Conservation (phyloP, 92 coral and sea anemone genomes). For the Plumapathes pennacea region DNA sequence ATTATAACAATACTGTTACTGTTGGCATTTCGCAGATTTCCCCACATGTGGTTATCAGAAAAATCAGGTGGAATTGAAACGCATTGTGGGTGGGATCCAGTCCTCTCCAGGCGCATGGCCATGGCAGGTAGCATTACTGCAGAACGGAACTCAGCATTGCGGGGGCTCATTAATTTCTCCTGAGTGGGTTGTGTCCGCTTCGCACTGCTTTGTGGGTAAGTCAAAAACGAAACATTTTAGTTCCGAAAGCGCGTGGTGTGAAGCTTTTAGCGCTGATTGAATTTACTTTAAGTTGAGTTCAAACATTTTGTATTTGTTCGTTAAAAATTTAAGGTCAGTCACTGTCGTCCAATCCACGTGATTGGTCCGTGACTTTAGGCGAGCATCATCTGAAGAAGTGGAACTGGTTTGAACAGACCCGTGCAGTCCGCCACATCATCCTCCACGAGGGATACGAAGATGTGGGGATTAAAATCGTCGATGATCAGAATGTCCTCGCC, state of each 20-base stretch:
- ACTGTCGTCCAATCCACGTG: slow-evolving; percentile 41
- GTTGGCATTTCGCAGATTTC: no score
- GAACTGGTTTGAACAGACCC: slow-evolving; percentile 76
- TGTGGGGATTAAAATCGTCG: slow-evolving; percentile 17
- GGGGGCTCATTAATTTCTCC: slow-evolving; percentile 76
- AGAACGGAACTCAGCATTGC: slow-evolving; percentile 49
- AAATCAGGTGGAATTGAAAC: slow-evolving; percentile 21
- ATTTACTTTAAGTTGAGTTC: no score
- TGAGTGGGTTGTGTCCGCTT: slow-evolving; percentile 75
- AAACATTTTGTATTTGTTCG: no score
- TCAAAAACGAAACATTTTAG: neutral
- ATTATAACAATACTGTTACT: no score
- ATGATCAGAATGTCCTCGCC: slow-evolving; percentile 23
- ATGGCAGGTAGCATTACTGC: slow-evolving; percentile 77
- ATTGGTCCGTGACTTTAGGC: slow-evolving; percentile 73
- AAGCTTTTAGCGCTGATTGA: no score
- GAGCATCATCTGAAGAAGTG: slow-evolving; percentile 70
- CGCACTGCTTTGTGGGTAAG: slow-evolving; percentile 64
- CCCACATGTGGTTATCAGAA: no score
- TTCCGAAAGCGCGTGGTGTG: no score
- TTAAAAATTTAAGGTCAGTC: no score
- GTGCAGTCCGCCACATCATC: slow-evolving; percentile 46
- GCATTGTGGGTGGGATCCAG: slow-evolving; percentile 67
- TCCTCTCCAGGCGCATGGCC: slow-evolving; percentile 82
- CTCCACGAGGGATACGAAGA: slow-evolving; percentile 50